A percentile compares a stretch with the other conserved stretches of the same genome.
These are phyloP conservation scores for Batillaria attramentaria DNA, from an alignment of 1,140 invertebrate genomes.

Conservation along the genomic window DNA sequence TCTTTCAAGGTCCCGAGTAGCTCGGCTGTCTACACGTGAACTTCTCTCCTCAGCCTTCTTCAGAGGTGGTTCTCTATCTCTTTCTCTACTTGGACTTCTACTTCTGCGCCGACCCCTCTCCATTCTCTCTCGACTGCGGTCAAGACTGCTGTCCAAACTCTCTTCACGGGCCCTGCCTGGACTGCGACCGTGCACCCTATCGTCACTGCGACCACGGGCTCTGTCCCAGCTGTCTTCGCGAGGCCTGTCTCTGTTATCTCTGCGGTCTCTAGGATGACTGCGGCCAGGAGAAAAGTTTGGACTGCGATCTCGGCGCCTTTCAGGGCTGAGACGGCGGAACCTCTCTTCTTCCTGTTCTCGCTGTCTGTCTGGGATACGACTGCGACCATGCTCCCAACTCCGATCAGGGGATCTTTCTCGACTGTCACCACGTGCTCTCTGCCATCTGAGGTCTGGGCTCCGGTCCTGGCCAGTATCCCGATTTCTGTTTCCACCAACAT, in stretches of 20 bases:
- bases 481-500: conserved; percentile 5
- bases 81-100: not conserved
- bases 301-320: not conserved
- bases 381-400: not conserved
- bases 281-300: not conserved
- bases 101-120: not conserved
- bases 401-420: conserved; percentile 4
- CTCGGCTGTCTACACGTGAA: no score
- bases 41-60: no score
- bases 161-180: conserved; percentile 10
- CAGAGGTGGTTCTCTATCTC: no score
- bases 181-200: not conserved
- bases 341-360: not conserved
- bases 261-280: not conserved
- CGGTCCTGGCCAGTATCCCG: not conserved
- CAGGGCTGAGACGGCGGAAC: not conserved
- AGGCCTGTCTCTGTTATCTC: not conserved
- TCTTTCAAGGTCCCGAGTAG: not conserved
- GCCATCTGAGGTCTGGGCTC: not conserved
- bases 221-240: not conserved
- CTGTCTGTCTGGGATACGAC: not conserved
- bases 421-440: not conserved
- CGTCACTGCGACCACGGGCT: not conserved
- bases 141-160: conserved; percentile 13
- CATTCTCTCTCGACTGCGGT: not conserved